Evolutionary conservation across 2,888 invertebrate species (phyloP), one percentile per base, ranked within the genome.

Genomic region (Archips crataeganus): DNA sequence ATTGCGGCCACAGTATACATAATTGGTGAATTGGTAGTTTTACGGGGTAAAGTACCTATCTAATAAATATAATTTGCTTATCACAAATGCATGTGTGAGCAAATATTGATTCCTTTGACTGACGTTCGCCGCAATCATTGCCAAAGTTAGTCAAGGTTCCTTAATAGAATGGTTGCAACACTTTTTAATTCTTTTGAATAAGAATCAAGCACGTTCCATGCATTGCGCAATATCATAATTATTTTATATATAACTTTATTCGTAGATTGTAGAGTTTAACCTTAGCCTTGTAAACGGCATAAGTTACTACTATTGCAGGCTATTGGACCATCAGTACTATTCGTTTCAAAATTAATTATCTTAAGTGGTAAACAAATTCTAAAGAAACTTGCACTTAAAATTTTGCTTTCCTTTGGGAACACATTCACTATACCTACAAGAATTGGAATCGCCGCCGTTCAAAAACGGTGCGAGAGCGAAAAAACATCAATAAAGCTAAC

Each of bases 131-230:
- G 54, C 66, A 54, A 67, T 67, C 66, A 42, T 67, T 67, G 66
- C 66, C 57, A 67, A 67, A 67, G 57, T 67, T 42, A 67, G 54
- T 67, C 66, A 67, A 67, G 66, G 66, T 67, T 54, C 10, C 15
- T 9, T 13, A 11, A 57, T 39, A 42, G 36, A 65, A 65, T 36
- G n/a, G 36, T 66, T 66, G 23, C 57, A 57, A 57, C 54, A n/a
- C 13, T 63, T 13, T 34, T 45, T 63, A 64, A 49, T 49, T 34
- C 47, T 64, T 64, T 51, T 51, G 51, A 65, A 45, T 23, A 32
- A 32, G 23, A 36, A 49, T 36, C 51, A 51, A 65, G 49, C 66
- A 67, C 66, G 66, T 42, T 42, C 8, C 32, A 65, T 42, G 3
- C 32, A 65, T 65, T 65, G 15, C 36, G 36, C 36, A 65, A 65